Evolutionary conservation across 2,797 vertebrate species (phyloP).

Genomic region (Xiphorhynchus erythropygius): DNA sequence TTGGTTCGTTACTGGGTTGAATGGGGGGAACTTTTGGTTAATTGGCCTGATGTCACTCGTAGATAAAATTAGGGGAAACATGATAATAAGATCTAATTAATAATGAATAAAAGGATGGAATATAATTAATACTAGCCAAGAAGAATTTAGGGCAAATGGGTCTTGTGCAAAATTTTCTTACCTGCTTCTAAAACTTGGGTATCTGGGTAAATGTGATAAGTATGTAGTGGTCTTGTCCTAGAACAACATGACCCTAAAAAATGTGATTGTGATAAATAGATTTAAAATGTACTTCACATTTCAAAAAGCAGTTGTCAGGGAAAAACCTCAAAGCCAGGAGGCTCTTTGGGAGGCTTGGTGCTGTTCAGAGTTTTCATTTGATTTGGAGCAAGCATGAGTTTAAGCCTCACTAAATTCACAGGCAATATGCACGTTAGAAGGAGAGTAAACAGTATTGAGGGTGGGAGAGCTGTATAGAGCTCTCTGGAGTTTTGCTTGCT

Average conservation of each 20-base stretch:
- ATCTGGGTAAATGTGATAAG: not conserved
- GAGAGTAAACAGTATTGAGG: not conserved
- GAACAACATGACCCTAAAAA: conserved; percentile 43
- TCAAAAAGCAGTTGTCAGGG: not conserved
- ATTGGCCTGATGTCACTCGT: not conserved
- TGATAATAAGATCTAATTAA: conserved; percentile 26
- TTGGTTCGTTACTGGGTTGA: rapidly evolving
- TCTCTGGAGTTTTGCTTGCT: not conserved
- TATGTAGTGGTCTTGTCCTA: conserved; percentile 15
- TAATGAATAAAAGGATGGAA: not conserved
- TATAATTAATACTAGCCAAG: conserved; percentile 21
- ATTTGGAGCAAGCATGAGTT: not conserved
- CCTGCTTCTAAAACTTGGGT: no score
- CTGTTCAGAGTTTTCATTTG: not conserved
- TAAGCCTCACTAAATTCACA: not conserved
- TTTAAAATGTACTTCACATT: not conserved
- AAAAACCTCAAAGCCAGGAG: not conserved
- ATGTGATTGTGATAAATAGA: not conserved
- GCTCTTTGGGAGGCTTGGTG: not conserved
- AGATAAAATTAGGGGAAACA: not conserved
- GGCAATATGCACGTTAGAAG: rapidly evolving
- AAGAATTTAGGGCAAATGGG: conserved; percentile 20
- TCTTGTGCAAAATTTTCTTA: not conserved
- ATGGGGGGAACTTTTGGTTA: not conserved
- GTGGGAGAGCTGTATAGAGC: not conserved